phyloP scores from a whole-genome alignment of 2,797 vertebrate genomes.

The Gadopsis bispinosus region DNA sequence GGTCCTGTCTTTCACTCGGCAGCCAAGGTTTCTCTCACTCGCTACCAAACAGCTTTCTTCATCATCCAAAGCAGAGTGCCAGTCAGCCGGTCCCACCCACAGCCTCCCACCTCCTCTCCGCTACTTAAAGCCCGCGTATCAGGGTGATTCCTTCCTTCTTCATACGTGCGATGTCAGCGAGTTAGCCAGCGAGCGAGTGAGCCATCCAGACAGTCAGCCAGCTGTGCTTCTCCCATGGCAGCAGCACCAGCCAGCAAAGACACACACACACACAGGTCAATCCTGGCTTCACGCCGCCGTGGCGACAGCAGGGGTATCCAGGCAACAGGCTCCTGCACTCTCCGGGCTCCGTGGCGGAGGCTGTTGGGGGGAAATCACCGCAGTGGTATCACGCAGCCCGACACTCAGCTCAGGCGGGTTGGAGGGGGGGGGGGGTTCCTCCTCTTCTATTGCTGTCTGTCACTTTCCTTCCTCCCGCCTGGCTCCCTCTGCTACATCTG shows the following conservation, averaged over 20 bases:
- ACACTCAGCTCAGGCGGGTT: slow-evolving; percentile 25
- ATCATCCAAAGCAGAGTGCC: slow-evolving; percentile 37
- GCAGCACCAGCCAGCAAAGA: slow-evolving; percentile 31
- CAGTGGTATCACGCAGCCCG: slow-evolving; percentile 13
- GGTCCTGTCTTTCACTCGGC: slow-evolving; percentile 9
- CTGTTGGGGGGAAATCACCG: slow-evolving; percentile 36
- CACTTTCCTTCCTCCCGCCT: slow-evolving; percentile 4
- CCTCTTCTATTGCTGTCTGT: slow-evolving; percentile 22
- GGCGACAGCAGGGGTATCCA: slow-evolving; percentile 73
- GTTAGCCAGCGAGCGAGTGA: slow-evolving; percentile 19
- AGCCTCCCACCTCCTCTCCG: slow-evolving; percentile 12
- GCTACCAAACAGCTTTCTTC: slow-evolving; percentile 48
- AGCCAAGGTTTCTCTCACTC: slow-evolving; percentile 29
- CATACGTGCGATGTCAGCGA: slow-evolving; percentile 46
- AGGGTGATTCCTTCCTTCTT: slow-evolving; percentile 57
- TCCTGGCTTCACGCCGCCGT: slow-evolving; percentile 48
- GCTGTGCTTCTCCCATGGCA: slow-evolving; percentile 62
- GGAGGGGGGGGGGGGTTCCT: slow-evolving; percentile 10
- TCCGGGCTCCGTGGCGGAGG: slow-evolving; percentile 47
- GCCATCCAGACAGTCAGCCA: slow-evolving; percentile 50
- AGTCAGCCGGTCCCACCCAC: slow-evolving; percentile 1
- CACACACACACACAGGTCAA: slow-evolving; percentile 11
- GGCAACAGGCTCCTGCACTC: slow-evolving; percentile 77
- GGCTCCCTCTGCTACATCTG: slow-evolving; percentile 30
- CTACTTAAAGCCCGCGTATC: slow-evolving; percentile 35